phyloP scores from a whole-genome alignment of 1,140 invertebrate genomes.

The Asbolus verrucosus region DNA sequence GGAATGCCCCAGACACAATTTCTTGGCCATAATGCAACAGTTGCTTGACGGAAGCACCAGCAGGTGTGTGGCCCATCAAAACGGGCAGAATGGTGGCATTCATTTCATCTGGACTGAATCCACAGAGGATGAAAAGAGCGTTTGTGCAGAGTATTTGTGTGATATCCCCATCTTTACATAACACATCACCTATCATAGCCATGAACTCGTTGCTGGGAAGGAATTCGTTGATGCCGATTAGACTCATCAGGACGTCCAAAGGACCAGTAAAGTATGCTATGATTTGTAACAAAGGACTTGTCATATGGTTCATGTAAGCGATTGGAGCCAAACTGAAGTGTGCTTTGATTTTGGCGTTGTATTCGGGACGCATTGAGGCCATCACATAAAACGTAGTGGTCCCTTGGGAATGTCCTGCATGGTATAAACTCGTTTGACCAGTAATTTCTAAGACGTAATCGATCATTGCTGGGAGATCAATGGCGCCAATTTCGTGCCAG shows the following conservation, averaged over 20 bases:
- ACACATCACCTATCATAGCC: conserved; percentile 61
- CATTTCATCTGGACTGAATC: conserved; percentile 69
- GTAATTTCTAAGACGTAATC: conserved; percentile 70
- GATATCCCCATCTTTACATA: conserved; percentile 66
- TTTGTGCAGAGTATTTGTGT: conserved; percentile 69
- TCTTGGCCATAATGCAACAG: conserved; percentile 80
- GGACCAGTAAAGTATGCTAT: conserved; percentile 44
- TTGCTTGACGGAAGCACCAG: conserved; percentile 82
- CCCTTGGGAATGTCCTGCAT: conserved; percentile 77
- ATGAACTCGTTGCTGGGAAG: conserved; percentile 68
- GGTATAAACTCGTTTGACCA: conserved; percentile 68
- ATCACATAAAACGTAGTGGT: conserved; percentile 69
- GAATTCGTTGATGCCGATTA: conserved; percentile 71
- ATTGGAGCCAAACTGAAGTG: conserved; percentile 72
- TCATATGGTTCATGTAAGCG: conserved; percentile 67
- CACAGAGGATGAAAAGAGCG: conserved; percentile 70
- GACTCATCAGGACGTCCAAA: conserved; percentile 46
- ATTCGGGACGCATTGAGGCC: conserved; percentile 68
- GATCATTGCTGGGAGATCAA: conserved; percentile 72
- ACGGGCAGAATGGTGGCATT: conserved; percentile 77
- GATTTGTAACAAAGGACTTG: conserved; percentile 65
- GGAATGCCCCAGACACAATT: conserved; percentile 69
- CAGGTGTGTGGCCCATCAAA: conserved; percentile 84
- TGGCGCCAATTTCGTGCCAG: conserved; percentile 76
- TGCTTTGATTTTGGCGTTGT: conserved; percentile 68